phyloP scores from a whole-genome alignment of 2,797 vertebrate species.

The Ctenosaura bakeri region DNA sequence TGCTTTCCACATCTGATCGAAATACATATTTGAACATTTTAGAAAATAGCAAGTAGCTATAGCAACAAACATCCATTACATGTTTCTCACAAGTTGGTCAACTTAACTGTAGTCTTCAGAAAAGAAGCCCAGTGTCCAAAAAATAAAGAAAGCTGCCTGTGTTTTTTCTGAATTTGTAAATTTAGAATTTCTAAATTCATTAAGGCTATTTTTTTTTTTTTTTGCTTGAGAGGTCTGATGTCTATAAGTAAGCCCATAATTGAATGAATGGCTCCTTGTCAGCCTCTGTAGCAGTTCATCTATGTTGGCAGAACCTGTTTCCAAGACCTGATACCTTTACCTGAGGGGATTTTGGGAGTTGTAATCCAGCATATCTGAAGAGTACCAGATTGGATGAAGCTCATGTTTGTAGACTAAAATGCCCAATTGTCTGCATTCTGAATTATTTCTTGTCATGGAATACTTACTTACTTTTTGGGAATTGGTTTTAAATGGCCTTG shows the following conservation, averaged over 20 bases:
- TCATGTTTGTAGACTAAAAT: background rate
- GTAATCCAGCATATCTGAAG: background rate
- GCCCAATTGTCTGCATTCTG: background rate
- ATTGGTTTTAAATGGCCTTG: background rate
- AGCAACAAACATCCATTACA: background rate
- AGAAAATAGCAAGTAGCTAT: background rate
- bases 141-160: no score
- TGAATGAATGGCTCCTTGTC: background rate
- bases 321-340: no score
- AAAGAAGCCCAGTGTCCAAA: no score
- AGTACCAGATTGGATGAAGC: background rate
- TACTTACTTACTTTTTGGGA: background rate
- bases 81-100: background rate
- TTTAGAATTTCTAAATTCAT: background rate
- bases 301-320: background rate
- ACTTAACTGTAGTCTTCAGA: background rate
- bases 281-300: background rate
- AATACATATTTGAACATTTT: background rate
- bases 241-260: background rate
- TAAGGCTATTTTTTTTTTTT: background rate
- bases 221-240: background rate
- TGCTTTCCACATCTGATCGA: no score
- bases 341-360: background rate
- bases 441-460: background rate
- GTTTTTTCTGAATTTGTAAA: no score